Conservation (phyloP, 1,140 invertebrate species). For the Macrobrachium nipponense region DNA sequence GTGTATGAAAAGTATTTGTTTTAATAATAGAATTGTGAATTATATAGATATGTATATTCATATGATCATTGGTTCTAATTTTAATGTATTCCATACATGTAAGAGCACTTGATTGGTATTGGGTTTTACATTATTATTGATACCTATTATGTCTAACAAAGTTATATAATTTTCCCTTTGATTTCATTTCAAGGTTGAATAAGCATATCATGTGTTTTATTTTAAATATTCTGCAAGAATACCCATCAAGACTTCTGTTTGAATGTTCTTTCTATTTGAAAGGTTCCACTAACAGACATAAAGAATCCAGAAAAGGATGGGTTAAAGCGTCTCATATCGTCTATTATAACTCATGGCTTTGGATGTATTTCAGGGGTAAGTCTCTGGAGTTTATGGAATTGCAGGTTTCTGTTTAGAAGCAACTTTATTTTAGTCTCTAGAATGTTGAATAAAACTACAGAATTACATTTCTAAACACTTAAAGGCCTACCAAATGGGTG, state of each 20-base stretch:
- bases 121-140: neutral
- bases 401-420: neutral
- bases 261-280: neutral
- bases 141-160: no score
- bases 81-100: neutral
- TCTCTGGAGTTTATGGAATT: neutral
- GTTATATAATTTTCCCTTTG: no score
- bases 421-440: neutral
- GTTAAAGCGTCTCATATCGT: neutral
- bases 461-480: no score
- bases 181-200: no score
- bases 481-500: no score
- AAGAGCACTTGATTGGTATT: neutral
- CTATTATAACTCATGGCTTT: conserved; percentile 40
- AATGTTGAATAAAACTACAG: no score
- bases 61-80: neutral
- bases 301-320: conserved; percentile 21
- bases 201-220: no score
- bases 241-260: neutral
- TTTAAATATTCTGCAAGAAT: neutral
- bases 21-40: no score
- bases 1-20: no score
- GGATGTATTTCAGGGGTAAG: conserved; percentile 38
- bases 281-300: conserved; percentile 34
- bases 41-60: no score